A percentile compares a stretch with the other conserved stretches of the same genome.
Conservation (phyloP, 2,113 vertebrate species). For the Charina bottae region DNA sequence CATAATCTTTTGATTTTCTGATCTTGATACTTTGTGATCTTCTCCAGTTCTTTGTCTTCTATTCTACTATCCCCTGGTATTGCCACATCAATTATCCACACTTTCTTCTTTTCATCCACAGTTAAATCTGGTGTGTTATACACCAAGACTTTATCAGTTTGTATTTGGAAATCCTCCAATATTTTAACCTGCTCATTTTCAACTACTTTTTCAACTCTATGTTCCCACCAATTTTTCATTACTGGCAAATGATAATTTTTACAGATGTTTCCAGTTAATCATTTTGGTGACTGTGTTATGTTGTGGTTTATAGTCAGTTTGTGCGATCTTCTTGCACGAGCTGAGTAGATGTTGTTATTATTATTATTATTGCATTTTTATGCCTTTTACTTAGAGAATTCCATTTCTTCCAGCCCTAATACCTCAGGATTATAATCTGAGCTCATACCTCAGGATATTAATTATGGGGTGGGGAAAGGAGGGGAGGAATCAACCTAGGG, state of each 20-base stretch:
- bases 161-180: too few relatives aligned
- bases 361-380: neutral
- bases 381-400: neutral
- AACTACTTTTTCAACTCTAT: too few relatives aligned
- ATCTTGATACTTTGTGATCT: neutral
- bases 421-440: neutral
- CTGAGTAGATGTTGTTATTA: too few relatives aligned
- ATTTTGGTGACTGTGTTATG: too few relatives aligned
- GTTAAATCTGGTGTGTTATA: neutral
- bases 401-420: neutral
- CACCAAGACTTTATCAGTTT: too few relatives aligned
- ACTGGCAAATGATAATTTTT: too few relatives aligned
- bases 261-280: too few relatives aligned
- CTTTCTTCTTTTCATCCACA: neutral
- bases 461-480: neutral
- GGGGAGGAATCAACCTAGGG: neutral
- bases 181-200: too few relatives aligned
- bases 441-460: neutral
- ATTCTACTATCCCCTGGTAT: neutral
- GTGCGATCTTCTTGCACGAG: too few relatives aligned
- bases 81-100: too few relatives aligned
- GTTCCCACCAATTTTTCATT: too few relatives aligned
- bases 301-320: too few relatives aligned
- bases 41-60: neutral
- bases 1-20: neutral